A percentile compares a stretch with the other conserved stretches of the same genome.
Evolutionary conservation across 2,113 vertebrate genomes (phyloP).

Genomic region (Colinus virginianus): DNA sequence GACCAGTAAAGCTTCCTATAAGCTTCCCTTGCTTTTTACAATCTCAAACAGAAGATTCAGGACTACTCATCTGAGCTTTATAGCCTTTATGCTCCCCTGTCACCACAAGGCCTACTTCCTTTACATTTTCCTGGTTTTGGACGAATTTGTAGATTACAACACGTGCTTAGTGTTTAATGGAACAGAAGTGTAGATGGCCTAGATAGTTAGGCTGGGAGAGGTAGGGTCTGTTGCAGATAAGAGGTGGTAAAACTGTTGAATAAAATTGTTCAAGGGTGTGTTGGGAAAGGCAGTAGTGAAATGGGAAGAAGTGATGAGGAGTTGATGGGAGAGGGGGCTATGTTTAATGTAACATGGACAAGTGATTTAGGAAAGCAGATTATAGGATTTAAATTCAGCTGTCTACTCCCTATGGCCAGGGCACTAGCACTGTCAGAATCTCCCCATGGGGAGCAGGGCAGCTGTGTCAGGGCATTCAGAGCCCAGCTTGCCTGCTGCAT

Average conservation of each 20-base stretch:
- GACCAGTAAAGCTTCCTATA: background rate
- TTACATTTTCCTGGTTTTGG: conserved; percentile 42
- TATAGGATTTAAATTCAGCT: background rate
- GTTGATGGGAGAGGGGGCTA: background rate
- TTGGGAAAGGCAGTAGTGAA: conserved; percentile 32
- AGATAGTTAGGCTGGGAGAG: conserved; percentile 59
- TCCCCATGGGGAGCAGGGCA: fast-evolving
- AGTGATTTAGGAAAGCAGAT: background rate
- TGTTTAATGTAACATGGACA: background rate
- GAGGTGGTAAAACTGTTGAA: conserved; percentile 51
- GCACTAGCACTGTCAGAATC: fast-evolving
- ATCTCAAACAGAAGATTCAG: background rate
- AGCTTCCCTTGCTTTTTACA: conserved; percentile 11
- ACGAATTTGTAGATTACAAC: conserved; percentile 57
- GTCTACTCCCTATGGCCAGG: background rate
- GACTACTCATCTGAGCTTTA: background rate
- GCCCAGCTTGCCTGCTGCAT: fast-evolving
- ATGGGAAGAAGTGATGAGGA: conserved; percentile 20
- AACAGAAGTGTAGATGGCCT: conserved; percentile 61
- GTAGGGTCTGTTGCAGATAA: conserved; percentile 50
- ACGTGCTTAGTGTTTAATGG: conserved; percentile 18
- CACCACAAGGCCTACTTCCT: background rate
- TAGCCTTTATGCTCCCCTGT: conserved; percentile 3
- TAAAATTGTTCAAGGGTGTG: conserved; percentile 16
- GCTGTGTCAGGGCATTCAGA: background rate